phyloP scores from a whole-genome alignment of 2,113 vertebrate genomes.

The Coracopsis vasa region DNA sequence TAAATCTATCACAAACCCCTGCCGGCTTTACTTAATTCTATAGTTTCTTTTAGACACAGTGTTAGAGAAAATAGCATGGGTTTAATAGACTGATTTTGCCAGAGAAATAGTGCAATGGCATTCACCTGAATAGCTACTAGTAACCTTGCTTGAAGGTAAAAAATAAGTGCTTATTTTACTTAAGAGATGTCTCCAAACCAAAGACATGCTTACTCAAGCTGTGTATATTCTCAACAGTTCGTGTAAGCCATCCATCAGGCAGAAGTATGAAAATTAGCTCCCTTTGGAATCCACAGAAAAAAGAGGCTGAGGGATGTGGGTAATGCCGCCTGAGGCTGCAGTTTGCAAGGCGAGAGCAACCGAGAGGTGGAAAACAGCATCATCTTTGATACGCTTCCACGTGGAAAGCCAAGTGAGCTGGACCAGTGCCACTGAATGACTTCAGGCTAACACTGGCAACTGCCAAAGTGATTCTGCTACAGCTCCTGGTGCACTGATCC shows the following conservation, averaged over 20 bases:
- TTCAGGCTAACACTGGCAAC: slow-evolving; percentile 29
- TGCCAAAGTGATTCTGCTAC: neutral
- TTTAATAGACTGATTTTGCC: neutral
- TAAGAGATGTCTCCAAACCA: neutral
- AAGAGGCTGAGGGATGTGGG: neutral
- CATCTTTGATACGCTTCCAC: neutral
- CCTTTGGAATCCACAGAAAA: neutral
- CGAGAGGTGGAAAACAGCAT: neutral
- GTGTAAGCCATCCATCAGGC: slow-evolving; percentile 15
- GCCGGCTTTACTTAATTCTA: neutral
- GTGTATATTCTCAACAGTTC: slow-evolving; percentile 23
- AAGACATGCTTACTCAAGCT: slow-evolving; percentile 25
- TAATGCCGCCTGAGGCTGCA: neutral
- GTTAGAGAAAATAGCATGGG: neutral
- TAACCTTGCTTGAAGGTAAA: neutral
- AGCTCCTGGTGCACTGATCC: neutral
- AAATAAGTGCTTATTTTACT: neutral
- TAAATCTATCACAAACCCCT: neutral
- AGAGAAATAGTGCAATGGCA: neutral
- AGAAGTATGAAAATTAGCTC: slow-evolving; percentile 24
- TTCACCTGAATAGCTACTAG: neutral
- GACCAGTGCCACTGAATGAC: neutral
- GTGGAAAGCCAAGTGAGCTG: neutral
- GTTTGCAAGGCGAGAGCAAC: neutral
- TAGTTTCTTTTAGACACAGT: neutral